Evolutionary conservation across 30 jellyfish, hydroid and myxozoan species (phyloP).

Genomic region (Mastigias papua): DNA sequence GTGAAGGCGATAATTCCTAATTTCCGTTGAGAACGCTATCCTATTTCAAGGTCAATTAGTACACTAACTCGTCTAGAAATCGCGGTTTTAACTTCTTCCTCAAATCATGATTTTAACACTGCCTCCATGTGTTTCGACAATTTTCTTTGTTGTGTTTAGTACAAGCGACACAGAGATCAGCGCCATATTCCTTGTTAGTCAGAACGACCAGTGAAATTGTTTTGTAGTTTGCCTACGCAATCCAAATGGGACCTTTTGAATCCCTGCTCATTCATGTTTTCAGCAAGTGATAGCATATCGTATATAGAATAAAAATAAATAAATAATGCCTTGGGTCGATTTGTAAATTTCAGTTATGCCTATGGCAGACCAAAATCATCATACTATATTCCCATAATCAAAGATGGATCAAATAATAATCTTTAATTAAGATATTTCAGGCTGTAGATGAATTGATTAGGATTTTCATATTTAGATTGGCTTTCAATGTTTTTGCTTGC

Average conservation of each 20-base stretch:
- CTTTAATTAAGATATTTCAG: no score
- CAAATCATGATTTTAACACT: neutral
- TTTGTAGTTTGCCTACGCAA: neutral
- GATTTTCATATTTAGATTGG: no score
- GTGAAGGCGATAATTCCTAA: constrained; percentile 10
- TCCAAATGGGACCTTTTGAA: neutral
- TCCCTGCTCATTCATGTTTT: neutral
- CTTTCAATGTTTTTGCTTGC: no score
- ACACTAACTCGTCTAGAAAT: neutral
- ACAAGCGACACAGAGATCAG: neutral
- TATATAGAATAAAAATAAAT: no score
- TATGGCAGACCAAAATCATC: no score
- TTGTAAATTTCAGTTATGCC: neutral
- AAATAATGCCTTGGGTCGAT: neutral
- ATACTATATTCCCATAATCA: no score
- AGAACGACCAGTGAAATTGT: neutral
- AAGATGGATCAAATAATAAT: no score
- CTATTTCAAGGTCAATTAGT: constrained; percentile 3
- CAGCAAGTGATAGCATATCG: neutral
- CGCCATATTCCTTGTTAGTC: neutral
- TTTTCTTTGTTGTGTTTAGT: neutral
- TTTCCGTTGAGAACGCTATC: constrained; percentile 23
- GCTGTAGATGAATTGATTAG: no score
- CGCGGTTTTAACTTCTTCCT: neutral
- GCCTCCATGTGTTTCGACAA: neutral